Evolutionary conservation across 2,113 vertebrate genomes (phyloP).

Genomic region (Anhinga rufa): DNA sequence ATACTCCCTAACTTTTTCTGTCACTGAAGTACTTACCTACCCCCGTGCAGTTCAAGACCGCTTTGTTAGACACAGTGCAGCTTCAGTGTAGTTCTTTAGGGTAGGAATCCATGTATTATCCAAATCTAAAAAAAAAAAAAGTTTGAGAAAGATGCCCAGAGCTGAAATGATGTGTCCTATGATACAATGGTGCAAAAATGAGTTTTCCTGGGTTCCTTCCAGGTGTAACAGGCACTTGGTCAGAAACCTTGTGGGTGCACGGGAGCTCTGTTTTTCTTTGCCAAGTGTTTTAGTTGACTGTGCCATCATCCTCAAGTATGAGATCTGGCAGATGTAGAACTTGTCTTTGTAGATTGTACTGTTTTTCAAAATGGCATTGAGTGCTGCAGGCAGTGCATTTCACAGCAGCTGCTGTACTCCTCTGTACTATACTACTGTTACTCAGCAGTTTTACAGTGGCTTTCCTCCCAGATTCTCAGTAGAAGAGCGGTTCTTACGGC

Average conservation of each 20-base stretch:
- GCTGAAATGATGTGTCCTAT: too few relatives aligned
- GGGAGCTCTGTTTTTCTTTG: not conserved
- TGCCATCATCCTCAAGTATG: not conserved
- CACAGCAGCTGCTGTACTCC: not conserved
- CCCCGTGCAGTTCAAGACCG: not conserved
- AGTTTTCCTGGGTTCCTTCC: not conserved
- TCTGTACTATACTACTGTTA: fast-evolving
- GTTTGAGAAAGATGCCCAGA: not conserved
- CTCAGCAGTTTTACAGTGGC: not conserved
- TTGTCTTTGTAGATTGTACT: fast-evolving
- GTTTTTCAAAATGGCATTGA: not conserved
- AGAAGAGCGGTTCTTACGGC: not conserved
- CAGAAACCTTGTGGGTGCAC: not conserved
- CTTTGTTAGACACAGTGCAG: not conserved
- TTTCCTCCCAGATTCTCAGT: not conserved
- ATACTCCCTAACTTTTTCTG: not conserved
- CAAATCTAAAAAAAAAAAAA: not conserved
- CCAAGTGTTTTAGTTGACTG: not conserved
- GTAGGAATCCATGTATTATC: not conserved
- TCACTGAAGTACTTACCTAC: not conserved
- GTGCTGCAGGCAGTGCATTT: not conserved
- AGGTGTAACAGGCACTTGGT: not conserved
- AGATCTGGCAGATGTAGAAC: not conserved
- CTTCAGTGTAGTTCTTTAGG: not conserved
- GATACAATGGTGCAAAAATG: not conserved